Evolutionary conservation across 35 echinoderm and acorn worm species (phyloP), one percentile per base, ranked within the genome.

Genomic region (Lytechinus variegatus): DNA sequence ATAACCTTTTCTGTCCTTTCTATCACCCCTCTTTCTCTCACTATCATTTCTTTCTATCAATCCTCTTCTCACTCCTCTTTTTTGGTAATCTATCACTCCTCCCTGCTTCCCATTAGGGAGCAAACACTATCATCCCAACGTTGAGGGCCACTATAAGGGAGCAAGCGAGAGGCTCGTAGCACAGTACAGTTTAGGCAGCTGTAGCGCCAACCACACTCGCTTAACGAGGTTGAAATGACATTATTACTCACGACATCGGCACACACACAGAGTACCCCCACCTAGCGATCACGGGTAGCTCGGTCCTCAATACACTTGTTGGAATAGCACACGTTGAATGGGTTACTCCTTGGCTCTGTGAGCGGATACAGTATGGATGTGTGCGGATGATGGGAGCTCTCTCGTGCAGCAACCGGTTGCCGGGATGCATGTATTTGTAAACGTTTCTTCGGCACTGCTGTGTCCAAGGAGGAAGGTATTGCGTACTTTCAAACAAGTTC

Each of bases 351-450:
- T 4, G 6, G 66, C 61, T 71, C 61, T 5, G 61, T 8, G 61
- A 71, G 24, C 6, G 66, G 66, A 79, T 79, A 79, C 16, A 4
- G 19, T 79, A 24, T 79, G 66, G 66, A 24, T 24, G 66, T 79
- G 14, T 79, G 19, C 1, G 66, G 66, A 24, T 79, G 66, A 54
- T 90, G 29, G 88, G 28, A 27, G 29, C 29, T 52, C 4, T 9
- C 28, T 19, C 9, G 0, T 10, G 1, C 29, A 44, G n/a, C 88
- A 52, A 52, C 72, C 24, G 13, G 95, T 54, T 53, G 95, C 89
- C 61, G 94, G 86, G 86, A 98, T 98, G 97, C 96, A 97, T 91
- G 97, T 98, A 53, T 98, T 96, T 79, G 97, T 96, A 4, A 98
- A 98, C 94, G 97, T 98, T 24, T 98, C 97, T 16, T 96, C 97